A percentile compares a stretch with the other conserved stretches of the same genome.
These are phyloP conservation scores for Sphaerophoria taeniata DNA, from an alignment of 2,888 invertebrate species.

Conservation along the genomic window DNA sequence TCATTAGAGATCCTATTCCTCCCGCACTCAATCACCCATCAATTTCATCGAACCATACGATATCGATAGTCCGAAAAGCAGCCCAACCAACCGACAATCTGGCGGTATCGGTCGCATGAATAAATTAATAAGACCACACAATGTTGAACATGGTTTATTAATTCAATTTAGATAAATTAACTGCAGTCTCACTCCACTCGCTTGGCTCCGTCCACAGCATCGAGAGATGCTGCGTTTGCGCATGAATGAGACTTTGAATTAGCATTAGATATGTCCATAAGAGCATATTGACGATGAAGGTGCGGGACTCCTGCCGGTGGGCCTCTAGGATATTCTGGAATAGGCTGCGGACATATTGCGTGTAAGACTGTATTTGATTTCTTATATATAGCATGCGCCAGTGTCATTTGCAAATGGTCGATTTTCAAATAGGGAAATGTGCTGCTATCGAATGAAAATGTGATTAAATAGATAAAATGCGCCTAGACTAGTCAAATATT, in stretches of 20 bases:
- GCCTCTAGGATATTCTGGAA: conserved; percentile 4
- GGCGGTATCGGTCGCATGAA: conserved; percentile 75
- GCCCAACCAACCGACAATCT: conserved; percentile 8
- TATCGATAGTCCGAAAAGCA: conserved; percentile 58
- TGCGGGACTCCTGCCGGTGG: conserved; percentile 8
- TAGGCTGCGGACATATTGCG: conserved; percentile 51
- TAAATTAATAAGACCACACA: conserved; percentile 81
- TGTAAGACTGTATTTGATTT: conserved; percentile 68
- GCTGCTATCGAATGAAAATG: conserved; percentile 75
- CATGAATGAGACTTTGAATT: conserved; percentile 37
- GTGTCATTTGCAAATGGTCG: conserved; percentile 62
- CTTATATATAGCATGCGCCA: conserved; percentile 66
- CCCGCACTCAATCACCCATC: conserved; percentile 9
- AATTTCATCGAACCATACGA: conserved; percentile 21
- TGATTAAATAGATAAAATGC: conserved; percentile 49
- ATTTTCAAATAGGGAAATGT: conserved; percentile 67
- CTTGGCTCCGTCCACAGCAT: conserved; percentile 12
- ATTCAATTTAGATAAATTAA: conserved; percentile 84
- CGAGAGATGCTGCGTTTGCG: conserved; percentile 63
- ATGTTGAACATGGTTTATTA: conserved; percentile 83
- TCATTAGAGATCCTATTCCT: conserved; percentile 49
- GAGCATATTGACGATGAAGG: not conserved
- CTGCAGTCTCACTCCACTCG: conserved; percentile 78
- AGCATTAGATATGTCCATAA: conserved; percentile 32
- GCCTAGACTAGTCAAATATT: not conserved